phyloP scores from a whole-genome alignment of 92 coral and sea anemone genomes.

The Porites cylindrica region DNA sequence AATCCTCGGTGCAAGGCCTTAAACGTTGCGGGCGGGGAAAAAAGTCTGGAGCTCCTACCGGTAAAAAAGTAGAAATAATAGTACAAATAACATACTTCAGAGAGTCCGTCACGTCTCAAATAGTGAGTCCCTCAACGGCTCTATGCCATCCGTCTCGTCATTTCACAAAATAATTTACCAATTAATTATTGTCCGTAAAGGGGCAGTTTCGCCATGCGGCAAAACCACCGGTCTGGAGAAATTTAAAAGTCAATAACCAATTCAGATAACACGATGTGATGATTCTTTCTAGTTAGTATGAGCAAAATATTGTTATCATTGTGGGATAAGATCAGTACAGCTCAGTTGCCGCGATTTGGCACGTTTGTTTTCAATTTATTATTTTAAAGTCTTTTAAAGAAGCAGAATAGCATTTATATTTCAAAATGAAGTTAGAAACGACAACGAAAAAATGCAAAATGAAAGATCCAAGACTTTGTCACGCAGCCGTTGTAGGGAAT shows the following conservation, averaged over 20 bases:
- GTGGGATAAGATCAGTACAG: conserved; percentile 31
- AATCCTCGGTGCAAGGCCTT: no score
- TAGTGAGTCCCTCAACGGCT: no score
- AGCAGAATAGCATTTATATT: not conserved
- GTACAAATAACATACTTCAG: no score
- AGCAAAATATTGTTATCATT: conserved; percentile 8
- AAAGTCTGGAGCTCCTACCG: no score
- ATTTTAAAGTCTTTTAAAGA: not conserved
- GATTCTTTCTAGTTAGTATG: not conserved
- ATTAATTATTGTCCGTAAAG: not conserved
- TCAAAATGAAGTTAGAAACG: not conserved
- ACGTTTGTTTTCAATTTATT: not conserved
- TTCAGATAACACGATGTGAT: fast-evolving
- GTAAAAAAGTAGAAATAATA: no score
- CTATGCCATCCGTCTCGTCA: no score
- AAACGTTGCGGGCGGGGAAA: no score
- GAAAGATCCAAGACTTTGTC: not conserved
- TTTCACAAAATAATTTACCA: no score
- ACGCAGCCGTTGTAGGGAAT: conserved; percentile 15
- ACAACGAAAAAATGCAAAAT: not conserved
- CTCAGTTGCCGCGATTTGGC: not conserved
- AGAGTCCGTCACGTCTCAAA: no score
- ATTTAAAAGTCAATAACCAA: conserved; percentile 91
- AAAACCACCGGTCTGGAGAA: conserved; percentile 86
- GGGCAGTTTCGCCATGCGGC: conserved; percentile 75